Percentiles rank a stretch among this genome's conserved stretches.
Evolutionary conservation across 37 sponge, comb jelly and placozoan species (phyloP).

Genomic region (Ianthella basta): DNA sequence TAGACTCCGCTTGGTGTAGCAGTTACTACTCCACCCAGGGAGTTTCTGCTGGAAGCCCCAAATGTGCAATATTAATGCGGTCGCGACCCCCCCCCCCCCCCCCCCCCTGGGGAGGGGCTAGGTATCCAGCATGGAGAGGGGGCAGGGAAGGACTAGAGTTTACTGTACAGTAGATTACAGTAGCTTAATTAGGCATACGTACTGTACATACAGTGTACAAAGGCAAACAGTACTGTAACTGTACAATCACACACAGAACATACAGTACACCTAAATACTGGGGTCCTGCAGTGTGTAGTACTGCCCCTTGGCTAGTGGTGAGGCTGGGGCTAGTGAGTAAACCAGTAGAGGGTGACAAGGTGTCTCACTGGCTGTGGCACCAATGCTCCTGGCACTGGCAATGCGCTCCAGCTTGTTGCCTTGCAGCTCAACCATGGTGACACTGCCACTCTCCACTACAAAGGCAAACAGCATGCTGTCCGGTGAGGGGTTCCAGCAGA

Average conservation of each 20-base stretch:
- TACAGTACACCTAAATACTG: background rate
- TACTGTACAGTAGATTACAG: too few relatives aligned
- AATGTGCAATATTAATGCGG: too few relatives aligned
- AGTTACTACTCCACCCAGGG: too few relatives aligned
- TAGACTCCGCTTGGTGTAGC: too few relatives aligned
- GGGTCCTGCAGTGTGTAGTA: background rate
- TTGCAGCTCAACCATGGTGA: background rate
- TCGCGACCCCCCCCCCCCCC: too few relatives aligned
- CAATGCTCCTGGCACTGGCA: background rate
- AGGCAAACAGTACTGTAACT: too few relatives aligned
- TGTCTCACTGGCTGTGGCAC: conserved; percentile 2
- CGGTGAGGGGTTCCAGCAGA: background rate
- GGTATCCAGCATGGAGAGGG: too few relatives aligned
- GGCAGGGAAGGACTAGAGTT: too few relatives aligned
- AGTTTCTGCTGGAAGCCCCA: too few relatives aligned
- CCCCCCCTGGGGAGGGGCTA: too few relatives aligned
- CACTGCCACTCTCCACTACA: background rate
- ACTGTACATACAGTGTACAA: too few relatives aligned
- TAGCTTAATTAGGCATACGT: too few relatives aligned
- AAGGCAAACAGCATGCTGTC: conserved; percentile 8
- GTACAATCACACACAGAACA: background rate
- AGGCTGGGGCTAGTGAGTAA: background rate
- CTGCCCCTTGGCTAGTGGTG: background rate
- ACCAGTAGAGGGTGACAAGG: background rate
- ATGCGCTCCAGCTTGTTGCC: background rate